Base-by-base conservation (phyloP, 2,113 vertebrate genomes). In the Lagopus muta region DNA sequence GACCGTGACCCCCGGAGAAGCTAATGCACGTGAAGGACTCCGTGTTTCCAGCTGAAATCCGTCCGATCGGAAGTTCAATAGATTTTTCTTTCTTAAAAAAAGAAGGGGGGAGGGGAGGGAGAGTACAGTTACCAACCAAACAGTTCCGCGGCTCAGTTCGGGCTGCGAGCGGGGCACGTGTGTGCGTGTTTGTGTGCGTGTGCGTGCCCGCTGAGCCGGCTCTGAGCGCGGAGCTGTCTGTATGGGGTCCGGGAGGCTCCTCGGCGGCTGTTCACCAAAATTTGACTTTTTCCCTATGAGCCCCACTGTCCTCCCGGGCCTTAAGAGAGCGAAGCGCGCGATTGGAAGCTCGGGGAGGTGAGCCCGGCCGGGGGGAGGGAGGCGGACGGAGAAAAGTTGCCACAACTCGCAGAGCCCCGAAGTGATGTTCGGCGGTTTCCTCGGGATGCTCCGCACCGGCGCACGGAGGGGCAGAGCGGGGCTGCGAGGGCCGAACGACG, bases 1-100 rank as follows among this genome's bases (percentile, higher is more conserved):
- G 82, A 21, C 64, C 25, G n/a, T 85, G 95, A 81, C 87, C 88
- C 91, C 34, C 52, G 72, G 89, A 89, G 90, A 85, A 80, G 36
- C 45, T 32, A 28, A 55, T 64, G 34, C 55, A 60, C 77, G 11
- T n/a, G 50, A 42, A 61, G 47, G 58, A 32, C 70, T 60, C 55
- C 61, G 45, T 28, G 24, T 45, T 70, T 79, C 32, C 34, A 55
- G 57, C 55, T 76, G 66, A 47, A 89, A 84, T 27, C 73, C 25
- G 18, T 54, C 77, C 60, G 21, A 38, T 13, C 52, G 77, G 87
- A 81, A 89, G 54, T 74, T 78, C 64, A 90, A 20, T 12, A 76
- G 25, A 10, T 61, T 57, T 57, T 21, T 20, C 36, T 55, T 64
- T 42, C 19, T 75, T 67, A 10, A 75, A 84, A 50, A 40, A 40